A percentile compares a stretch with the other conserved stretches of the same genome.
phyloP scores from a whole-genome alignment of 2,888 invertebrate genomes.

The Andricus curvator region DNA sequence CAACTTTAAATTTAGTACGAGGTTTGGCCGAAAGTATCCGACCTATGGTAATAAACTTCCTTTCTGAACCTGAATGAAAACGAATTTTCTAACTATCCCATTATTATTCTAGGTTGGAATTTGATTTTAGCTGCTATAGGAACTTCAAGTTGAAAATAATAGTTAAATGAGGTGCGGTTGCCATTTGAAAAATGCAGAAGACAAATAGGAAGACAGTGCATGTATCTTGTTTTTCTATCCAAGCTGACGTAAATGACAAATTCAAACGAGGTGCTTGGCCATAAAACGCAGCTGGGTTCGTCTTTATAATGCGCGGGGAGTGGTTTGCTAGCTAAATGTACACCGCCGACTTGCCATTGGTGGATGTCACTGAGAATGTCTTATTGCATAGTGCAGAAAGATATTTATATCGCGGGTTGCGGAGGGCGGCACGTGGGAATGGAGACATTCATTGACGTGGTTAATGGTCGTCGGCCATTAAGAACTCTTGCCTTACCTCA shows the following conservation, averaged over 20 bases:
- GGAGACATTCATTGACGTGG: slow-evolving; percentile 72
- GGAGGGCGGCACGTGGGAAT: slow-evolving; percentile 66
- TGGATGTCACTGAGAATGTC: slow-evolving; percentile 49
- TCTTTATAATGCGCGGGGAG: slow-evolving; percentile 59
- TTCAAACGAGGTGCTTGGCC: slow-evolving; percentile 27
- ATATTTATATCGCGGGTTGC: slow-evolving; percentile 70
- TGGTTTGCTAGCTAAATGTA: slow-evolving; percentile 62
- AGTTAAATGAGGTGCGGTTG: not conserved
- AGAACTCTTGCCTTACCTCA: slow-evolving; percentile 67
- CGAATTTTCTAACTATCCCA: too few species aligned
- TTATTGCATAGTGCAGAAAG: slow-evolving; percentile 46
- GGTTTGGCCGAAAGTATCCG: too few species aligned
- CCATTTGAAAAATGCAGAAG: not conserved
- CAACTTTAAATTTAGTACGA: too few species aligned
- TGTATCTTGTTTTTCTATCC: slow-evolving; percentile 1
- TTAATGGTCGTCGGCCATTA: slow-evolving; percentile 72
- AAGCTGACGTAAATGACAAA: slow-evolving; percentile 12
- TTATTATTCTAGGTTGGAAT: too few species aligned
- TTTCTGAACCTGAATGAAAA: too few species aligned
- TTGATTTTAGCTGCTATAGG: too few species aligned
- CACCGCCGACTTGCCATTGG: slow-evolving; percentile 53
- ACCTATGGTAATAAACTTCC: too few species aligned
- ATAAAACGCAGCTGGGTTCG: slow-evolving; percentile 53
- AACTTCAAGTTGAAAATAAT: not conserved
- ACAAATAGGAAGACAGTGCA: not conserved